These are phyloP conservation scores for Notechis scutatus DNA, from an alignment of 2,113 vertebrate genomes.

Conservation along the genomic window DNA sequence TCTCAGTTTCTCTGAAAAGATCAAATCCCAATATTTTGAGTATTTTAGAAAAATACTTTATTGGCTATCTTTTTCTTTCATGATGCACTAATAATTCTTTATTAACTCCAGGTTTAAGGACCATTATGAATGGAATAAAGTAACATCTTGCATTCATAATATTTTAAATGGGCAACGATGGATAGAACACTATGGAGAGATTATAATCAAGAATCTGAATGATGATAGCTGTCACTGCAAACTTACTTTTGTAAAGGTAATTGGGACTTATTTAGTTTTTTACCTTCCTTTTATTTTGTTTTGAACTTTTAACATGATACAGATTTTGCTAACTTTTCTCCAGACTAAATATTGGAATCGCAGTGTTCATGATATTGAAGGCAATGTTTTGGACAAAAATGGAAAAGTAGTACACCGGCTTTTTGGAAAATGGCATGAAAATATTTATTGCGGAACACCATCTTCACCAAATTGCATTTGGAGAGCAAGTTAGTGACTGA, in stretches of 20 bases:
- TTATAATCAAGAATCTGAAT: slow-evolving; percentile 85
- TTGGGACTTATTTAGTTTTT: background rate
- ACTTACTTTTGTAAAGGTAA: slow-evolving; percentile 94
- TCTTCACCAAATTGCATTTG: slow-evolving; percentile 87
- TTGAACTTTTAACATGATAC: background rate
- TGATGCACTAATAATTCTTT: background rate
- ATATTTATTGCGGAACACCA: slow-evolving; percentile 83
- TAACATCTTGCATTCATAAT: slow-evolving; percentile 98
- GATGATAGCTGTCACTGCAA: slow-evolving; percentile 88
- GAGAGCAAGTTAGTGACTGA: slow-evolving; percentile 85
- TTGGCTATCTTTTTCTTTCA: background rate
- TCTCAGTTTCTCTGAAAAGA: background rate
- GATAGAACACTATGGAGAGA: slow-evolving; percentile 98
- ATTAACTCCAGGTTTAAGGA: slow-evolving; percentile 75
- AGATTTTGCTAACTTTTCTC: slow-evolving; percentile 26
- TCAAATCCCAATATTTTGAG: background rate
- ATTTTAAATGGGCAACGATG: slow-evolving; percentile 95
- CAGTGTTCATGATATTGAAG: slow-evolving; percentile 90
- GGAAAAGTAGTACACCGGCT: slow-evolving; percentile 85
- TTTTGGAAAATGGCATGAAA: slow-evolving; percentile 96
- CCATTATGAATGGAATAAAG: slow-evolving; percentile 97
- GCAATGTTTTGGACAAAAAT: slow-evolving; percentile 78
- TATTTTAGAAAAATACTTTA: background rate
- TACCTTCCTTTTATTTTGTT: background rate
- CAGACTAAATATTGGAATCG: slow-evolving; percentile 96